Evolutionary conservation across 1,140 invertebrate species (phyloP).

Genomic region (Drepana arcuata): DNA sequence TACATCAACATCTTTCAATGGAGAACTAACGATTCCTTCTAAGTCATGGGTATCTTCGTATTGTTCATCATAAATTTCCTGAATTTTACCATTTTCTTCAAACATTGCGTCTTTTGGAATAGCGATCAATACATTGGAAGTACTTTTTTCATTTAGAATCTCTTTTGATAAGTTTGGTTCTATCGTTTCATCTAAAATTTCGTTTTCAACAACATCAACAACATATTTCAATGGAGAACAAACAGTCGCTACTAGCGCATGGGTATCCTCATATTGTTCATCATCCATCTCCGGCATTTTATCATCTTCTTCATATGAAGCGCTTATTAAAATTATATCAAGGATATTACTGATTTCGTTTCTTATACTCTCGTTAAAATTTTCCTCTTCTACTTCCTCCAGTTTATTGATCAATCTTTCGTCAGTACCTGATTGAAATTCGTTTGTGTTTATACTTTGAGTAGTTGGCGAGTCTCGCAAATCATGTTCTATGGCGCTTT

Average conservation of each 20-base stretch:
- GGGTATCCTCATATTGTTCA: not conserved
- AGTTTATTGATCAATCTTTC: not conserved
- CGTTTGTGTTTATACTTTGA: not conserved
- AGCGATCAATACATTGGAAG: not conserved
- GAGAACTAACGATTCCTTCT: too few species aligned
- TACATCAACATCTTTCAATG: not conserved
- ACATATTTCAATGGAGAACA: too few species aligned
- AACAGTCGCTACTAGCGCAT: too few species aligned
- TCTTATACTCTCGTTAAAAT: not conserved
- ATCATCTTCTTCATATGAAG: not conserved
- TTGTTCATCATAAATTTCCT: not conserved
- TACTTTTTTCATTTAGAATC: not conserved
- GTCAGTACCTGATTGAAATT: not conserved
- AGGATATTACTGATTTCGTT: slow-evolving; percentile 4
- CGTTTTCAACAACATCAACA: too few species aligned
- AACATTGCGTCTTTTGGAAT: not conserved
- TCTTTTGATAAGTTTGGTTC: not conserved
- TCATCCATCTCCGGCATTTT: not conserved
- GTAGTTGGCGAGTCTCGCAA: not conserved
- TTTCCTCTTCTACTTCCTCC: not conserved
- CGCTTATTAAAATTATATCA: not conserved
- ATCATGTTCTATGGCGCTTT: too few species aligned
- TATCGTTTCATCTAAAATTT: too few species aligned
- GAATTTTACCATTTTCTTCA: not conserved
- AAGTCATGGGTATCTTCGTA: too few species aligned